These are phyloP conservation scores for Phoxinus phoxinus DNA, from an alignment of 2,113 vertebrate species.

Conservation along the genomic window DNA sequence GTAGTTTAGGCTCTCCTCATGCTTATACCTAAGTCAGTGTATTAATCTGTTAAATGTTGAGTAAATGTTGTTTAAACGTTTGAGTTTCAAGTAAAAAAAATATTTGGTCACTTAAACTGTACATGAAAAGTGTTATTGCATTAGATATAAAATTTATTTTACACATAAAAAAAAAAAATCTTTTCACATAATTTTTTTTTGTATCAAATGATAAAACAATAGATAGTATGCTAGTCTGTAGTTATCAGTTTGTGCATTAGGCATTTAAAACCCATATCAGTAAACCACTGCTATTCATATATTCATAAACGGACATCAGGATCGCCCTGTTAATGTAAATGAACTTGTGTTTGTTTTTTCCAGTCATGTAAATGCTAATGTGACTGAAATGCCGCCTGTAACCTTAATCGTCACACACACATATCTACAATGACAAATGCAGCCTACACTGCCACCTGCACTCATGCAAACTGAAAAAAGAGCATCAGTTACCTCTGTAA, in stretches of 20 bases:
- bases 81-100: not conserved
- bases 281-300: not conserved
- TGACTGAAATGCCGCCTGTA: not conserved
- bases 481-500: conserved; percentile 24
- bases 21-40: too few relatives aligned
- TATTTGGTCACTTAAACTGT: too few relatives aligned
- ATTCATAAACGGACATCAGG: conserved; percentile 14
- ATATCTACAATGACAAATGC: conserved; percentile 23
- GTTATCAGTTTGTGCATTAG: not conserved
- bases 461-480: conserved; percentile 32
- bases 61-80: not conserved
- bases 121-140: not conserved
- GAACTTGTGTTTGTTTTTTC: conserved; percentile 16
- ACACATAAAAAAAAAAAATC: not conserved
- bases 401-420: conserved; percentile 30
- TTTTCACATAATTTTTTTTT: too few relatives aligned
- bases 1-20: too few relatives aligned
- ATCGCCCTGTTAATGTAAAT: conserved; percentile 15
- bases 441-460: conserved; percentile 37
- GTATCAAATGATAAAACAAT: not conserved
- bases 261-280: not conserved
- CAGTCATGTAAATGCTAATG: conserved; percentile 30
- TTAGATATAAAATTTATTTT: not conserved
- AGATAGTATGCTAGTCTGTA: not conserved
- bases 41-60: not conserved